These are phyloP conservation scores for Bos javanicus DNA, from an alignment of 2,113 vertebrate genomes.

Conservation along the genomic window DNA sequence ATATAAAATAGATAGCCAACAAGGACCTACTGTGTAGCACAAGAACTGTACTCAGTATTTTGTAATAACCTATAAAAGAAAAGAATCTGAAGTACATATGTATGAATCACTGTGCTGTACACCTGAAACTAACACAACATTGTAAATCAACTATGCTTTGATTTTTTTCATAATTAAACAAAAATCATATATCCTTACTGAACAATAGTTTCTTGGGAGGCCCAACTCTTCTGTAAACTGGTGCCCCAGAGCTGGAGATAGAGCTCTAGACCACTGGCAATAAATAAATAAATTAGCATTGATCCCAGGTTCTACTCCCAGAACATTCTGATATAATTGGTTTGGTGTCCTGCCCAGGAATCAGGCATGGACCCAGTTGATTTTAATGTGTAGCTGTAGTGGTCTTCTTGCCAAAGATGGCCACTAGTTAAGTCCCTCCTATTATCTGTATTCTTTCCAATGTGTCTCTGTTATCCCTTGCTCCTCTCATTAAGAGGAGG, in stretches of 20 bases:
- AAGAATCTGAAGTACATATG: background rate
- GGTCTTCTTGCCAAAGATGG: background rate
- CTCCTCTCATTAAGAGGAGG: background rate
- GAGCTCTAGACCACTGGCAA: background rate
- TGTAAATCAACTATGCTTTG: background rate
- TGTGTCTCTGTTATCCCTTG: background rate
- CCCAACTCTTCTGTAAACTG: background rate
- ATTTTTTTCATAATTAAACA: background rate
- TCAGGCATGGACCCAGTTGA: background rate
- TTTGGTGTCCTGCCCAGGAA: background rate
- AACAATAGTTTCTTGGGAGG: background rate
- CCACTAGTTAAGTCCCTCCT: background rate
- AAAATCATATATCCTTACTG: background rate
- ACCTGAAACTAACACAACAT: background rate
- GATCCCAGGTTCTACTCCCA: background rate
- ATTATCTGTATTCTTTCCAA: background rate
- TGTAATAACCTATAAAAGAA: background rate
- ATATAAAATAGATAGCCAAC: background rate
- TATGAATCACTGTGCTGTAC: background rate
- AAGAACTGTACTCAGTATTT: background rate
- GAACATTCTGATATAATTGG: background rate
- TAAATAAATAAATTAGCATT: background rate
- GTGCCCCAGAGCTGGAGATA: background rate
- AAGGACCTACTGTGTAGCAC: background rate
- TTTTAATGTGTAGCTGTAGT: background rate